Evolutionary conservation across 2,797 vertebrate genomes (phyloP), one percentile per base, ranked within the genome.

Genomic region (Coregonus sp.): DNA sequence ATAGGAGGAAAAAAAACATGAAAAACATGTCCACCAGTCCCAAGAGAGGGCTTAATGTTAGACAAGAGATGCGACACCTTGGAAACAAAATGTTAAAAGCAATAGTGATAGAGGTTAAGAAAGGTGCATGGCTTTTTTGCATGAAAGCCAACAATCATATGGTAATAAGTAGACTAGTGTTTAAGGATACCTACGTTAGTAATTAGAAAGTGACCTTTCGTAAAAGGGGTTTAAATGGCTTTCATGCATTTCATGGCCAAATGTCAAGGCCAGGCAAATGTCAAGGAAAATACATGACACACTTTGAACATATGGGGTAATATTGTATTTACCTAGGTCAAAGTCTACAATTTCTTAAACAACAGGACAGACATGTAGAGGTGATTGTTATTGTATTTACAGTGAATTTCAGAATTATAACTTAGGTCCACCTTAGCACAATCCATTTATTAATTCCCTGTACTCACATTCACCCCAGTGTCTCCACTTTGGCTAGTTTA

Each of bases 161-260:
- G 31, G 78, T 54, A 83, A 84, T 63, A 82, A 85, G 73, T 47
- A 47, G 40, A 9, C 40, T 7, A 47, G 76, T 68, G 77, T 67
- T 76, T 51, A 74, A 35, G 81, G 73, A 47, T 68, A 72, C 73
- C 74, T 65, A 80, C 47, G 77, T 82, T 85, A 78, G 85, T 90
- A 88, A 89, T 88, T 84, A 84, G 76, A 82, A 61, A 77, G 71
- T 89, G 89, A 92, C 91, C 91, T 94, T 93, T 92, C 73, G 74
- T 4, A 12, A 50, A 72, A 73, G 74, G 81, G 82, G 75, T 84
- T 83, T 11, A 79, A 88, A 86, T 78, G 78, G 86, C 88, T 90
- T 87, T 84, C 80, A 86, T 83, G 86, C 81, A 90, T 88, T 90
- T 67, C 72, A 81, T 80, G 75, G 79, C 78, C 78, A 90, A 93